phyloP scores from a whole-genome alignment of 2,113 vertebrate species.

The Herpetotheres cachinnans region DNA sequence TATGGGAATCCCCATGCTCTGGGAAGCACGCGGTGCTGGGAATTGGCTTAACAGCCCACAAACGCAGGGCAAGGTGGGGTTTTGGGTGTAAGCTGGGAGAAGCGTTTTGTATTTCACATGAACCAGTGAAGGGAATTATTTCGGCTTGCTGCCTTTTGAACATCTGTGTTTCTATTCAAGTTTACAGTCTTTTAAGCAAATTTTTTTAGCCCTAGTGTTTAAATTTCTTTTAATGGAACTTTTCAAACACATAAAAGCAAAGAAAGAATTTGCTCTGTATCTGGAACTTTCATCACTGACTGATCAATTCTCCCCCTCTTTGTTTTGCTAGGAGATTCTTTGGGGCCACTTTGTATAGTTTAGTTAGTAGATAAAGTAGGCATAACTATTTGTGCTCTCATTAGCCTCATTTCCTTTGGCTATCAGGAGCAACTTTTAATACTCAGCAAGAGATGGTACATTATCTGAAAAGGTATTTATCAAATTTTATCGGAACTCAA shows the following conservation, averaged over 20 bases:
- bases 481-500: not conserved
- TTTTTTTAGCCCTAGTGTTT: not conserved
- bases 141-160: not conserved
- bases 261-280: not conserved
- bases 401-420: not conserved
- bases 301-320: not conserved
- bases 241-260: not conserved
- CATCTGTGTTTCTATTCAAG: not conserved
- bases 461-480: not conserved
- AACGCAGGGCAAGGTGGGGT: not conserved
- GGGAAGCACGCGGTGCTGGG: fast-evolving
- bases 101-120: not conserved
- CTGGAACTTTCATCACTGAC: not conserved
- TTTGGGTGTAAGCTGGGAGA: not conserved
- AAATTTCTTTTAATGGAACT: not conserved
- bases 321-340: not conserved
- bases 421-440: not conserved
- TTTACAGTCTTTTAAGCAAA: not conserved
- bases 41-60: not conserved
- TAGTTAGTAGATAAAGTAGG: not conserved
- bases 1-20: not conserved
- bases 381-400: not conserved
- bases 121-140: not conserved
- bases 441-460: not conserved
- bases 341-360: not conserved